Evolutionary conservation across 2,888 invertebrate species (phyloP).

Genomic region (Lordiphosa fenestrarum): DNA sequence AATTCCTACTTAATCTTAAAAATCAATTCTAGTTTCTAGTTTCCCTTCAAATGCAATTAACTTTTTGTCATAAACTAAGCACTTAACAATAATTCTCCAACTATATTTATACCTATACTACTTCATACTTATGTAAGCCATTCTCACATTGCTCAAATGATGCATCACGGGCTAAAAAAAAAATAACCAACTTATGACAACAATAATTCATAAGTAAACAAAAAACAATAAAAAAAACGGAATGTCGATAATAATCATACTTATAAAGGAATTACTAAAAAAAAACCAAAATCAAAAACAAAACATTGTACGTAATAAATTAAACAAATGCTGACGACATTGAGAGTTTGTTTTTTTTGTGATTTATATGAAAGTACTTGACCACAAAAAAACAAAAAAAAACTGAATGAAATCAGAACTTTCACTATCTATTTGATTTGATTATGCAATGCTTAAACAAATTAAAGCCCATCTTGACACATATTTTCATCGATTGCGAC

Average conservation of each 20-base stretch:
- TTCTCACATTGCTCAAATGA: slow-evolving; percentile 7
- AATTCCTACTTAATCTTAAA: no score
- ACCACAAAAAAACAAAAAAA: no score
- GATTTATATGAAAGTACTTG: no score
- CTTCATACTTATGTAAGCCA: slow-evolving; percentile 19
- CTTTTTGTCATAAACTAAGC: slow-evolving; percentile 12
- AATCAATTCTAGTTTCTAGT: no score
- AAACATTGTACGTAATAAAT: no score
- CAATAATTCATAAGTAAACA: slow-evolving; percentile 11
- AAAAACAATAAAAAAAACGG: slow-evolving; percentile 5
- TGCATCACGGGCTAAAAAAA: slow-evolving; percentile 24
- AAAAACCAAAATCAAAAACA: not conserved
- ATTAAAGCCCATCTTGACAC: no score
- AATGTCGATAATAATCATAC: slow-evolving; percentile 7
- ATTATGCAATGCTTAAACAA: no score
- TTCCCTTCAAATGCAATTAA: slow-evolving; percentile 15
- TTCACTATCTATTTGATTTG: no score
- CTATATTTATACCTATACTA: not conserved
- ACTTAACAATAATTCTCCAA: not conserved
- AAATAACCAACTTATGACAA: slow-evolving; percentile 8
- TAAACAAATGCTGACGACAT: no score
- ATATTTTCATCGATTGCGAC: no score
- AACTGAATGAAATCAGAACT: no score
- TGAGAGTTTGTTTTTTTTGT: not conserved
- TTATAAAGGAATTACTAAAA: not conserved